phyloP scores from a whole-genome alignment of 1,140 invertebrate genomes.

The Caenorhabditis briggsae region DNA sequence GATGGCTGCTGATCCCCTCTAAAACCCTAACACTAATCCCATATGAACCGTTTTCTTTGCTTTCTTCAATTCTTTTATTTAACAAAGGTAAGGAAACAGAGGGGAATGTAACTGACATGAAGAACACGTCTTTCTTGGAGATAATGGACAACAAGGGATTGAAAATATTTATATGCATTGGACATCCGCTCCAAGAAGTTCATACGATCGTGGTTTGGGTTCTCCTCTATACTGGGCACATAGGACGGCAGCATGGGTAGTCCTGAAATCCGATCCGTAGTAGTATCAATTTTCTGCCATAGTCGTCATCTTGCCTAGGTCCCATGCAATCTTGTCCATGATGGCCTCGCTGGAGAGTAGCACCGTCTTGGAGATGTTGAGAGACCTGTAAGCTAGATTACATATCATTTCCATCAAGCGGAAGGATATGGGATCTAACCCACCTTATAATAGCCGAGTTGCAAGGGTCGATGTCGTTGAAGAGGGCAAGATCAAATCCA shows the following conservation, averaged over 20 bases:
- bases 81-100: constrained; percentile 12
- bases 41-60: too few relatives aligned
- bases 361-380: constrained; percentile 34
- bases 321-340: constrained; percentile 39
- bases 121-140: constrained; percentile 35
- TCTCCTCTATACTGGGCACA: constrained; percentile 34
- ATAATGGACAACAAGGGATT: constrained; percentile 54
- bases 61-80: too few relatives aligned
- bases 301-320: constrained; percentile 1
- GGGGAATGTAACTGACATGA: constrained; percentile 20
- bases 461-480: constrained; percentile 39
- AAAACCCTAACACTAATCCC: too few relatives aligned
- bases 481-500: constrained; percentile 8
- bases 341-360: constrained; percentile 32
- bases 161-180: constrained; percentile 37
- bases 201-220: constrained; percentile 40
- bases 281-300: background rate
- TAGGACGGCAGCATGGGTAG: constrained; percentile 21
- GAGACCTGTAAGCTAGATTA: constrained; percentile 50
- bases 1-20: too few relatives aligned
- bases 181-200: constrained; percentile 33
- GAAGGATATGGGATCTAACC: constrained; percentile 50
- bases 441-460: constrained; percentile 21
- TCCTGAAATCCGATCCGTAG: constrained; percentile 24
- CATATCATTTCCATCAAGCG: constrained; percentile 49